phyloP scores from a whole-genome alignment of 2,113 vertebrate species.

The Tetraodon nigroviridis region DNA sequence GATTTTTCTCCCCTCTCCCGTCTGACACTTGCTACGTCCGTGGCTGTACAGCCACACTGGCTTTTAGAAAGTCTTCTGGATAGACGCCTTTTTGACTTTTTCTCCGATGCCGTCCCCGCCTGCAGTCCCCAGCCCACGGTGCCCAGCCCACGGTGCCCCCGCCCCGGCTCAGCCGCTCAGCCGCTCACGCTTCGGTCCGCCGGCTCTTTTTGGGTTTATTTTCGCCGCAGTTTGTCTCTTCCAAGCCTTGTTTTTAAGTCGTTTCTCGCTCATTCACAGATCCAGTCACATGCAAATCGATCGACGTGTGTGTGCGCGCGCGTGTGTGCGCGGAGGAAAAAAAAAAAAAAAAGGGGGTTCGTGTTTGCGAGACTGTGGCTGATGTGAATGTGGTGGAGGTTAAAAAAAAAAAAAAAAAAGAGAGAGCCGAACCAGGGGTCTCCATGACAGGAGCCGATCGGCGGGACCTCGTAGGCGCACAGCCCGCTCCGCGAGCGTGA shows the following conservation, averaged over 20 bases:
- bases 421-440: constrained; percentile 70
- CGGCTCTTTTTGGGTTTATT: constrained; percentile 58
- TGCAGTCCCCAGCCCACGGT: constrained; percentile 48
- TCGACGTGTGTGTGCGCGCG: constrained; percentile 56
- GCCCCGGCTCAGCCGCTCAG: constrained; percentile 68
- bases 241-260: constrained; percentile 67
- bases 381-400: constrained; percentile 52
- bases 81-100: constrained; percentile 56
- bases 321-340: constrained; percentile 33
- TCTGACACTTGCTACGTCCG: constrained; percentile 57
- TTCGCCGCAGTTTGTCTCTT: constrained; percentile 63
- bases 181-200: constrained; percentile 57
- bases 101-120: constrained; percentile 56
- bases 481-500: constrained; percentile 49
- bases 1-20: constrained; percentile 29
- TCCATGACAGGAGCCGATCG: constrained; percentile 72
- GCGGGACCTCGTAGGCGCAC: constrained; percentile 59
- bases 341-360: constrained; percentile 18
- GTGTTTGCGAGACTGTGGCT: constrained; percentile 51
- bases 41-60: constrained; percentile 47
- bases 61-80: constrained; percentile 57
- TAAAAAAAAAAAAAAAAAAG: not conserved
- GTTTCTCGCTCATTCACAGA: constrained; percentile 73
- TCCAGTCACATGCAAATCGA: constrained; percentile 79
- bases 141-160: constrained; percentile 66